Evolutionary conservation across 2,113 vertebrate genomes (phyloP).

Genomic region (Cyphomyrus plagiostoma): DNA sequence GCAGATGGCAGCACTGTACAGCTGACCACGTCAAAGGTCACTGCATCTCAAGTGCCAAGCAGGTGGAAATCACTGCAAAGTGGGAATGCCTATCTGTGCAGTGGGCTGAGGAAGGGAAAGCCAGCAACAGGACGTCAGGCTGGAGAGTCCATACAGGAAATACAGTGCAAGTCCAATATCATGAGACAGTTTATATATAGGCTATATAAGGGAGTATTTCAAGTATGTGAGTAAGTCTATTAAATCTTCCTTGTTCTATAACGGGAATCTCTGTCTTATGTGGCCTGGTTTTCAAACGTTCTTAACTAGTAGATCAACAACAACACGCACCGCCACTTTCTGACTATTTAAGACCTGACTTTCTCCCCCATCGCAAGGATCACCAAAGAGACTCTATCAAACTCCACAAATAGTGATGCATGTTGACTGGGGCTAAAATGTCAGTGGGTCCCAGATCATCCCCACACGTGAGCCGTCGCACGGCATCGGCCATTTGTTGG

Average conservation of each 20-base stretch:
- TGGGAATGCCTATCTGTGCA: neutral
- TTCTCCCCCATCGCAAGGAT: neutral
- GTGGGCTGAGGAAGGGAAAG: neutral
- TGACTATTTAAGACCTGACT: neutral
- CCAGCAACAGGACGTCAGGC: neutral
- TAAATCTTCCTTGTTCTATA: neutral
- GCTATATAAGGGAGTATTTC: neutral
- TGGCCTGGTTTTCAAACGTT: neutral
- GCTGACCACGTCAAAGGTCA: neutral
- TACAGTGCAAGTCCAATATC: neutral
- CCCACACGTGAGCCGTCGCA: neutral
- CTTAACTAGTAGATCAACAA: neutral
- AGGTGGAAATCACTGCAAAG: neutral
- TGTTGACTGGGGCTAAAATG: neutral
- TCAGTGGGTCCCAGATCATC: neutral
- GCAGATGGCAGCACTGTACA: conserved; percentile 5
- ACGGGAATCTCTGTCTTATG: neutral
- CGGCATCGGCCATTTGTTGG: neutral
- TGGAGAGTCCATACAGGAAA: neutral
- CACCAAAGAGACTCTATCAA: neutral
- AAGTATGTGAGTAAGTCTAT: neutral
- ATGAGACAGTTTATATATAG: neutral
- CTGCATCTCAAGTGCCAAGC: neutral
- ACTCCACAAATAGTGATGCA: neutral
- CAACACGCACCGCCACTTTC: neutral